Evolutionary conservation across 1,140 invertebrate genomes (phyloP), one percentile per base, ranked within the genome.

Genomic region (Gryon sp.): DNA sequence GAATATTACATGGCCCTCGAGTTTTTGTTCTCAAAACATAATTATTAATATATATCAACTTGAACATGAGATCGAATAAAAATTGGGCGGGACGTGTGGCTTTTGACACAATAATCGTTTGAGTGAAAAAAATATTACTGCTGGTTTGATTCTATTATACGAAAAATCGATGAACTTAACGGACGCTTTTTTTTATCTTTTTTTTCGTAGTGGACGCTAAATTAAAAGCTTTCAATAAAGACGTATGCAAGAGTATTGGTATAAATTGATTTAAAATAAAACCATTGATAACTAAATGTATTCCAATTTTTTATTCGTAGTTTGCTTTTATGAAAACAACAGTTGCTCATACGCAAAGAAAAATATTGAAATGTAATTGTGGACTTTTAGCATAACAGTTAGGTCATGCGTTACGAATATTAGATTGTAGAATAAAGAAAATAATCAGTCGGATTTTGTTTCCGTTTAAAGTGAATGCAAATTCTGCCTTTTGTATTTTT

Each of bases 1-100:
- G 19, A 16, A 52, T 46, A 72, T 76, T 65, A 66, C 32, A 66
- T 48, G 59, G 36, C 43, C 60, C 50, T 59, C 43, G 18, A 65
- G 57, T 65, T 76, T 52, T 69, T 68, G 62, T 66, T 74, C 60
- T 60, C 36, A 45, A 53, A n/a, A n/a, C n/a, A 57, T 68, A 40
- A 75, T 75, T 62, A 75, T 75, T 53, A 43, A 48, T 46, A 30
- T 46, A 45, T n/a, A n/a, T n/a, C n/a, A n/a, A n/a, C n/a, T n/a
- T n/a, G n/a, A n/a, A n/a, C n/a, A n/a, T n/a, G 24, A 16, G 28
- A 34, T 32, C 34, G 12, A 32, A 53, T 53, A 52, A 46, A 55
- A 20, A 46, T 32, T 40, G 24, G 65, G 32, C 41, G 24, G 57
- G 9, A 18, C 28, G 15, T 8, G 2, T 20, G 32, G 15, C 20